Conservation (phyloP, 2,113 vertebrate genomes). For the Phalacrocorax pelagicus region DNA sequence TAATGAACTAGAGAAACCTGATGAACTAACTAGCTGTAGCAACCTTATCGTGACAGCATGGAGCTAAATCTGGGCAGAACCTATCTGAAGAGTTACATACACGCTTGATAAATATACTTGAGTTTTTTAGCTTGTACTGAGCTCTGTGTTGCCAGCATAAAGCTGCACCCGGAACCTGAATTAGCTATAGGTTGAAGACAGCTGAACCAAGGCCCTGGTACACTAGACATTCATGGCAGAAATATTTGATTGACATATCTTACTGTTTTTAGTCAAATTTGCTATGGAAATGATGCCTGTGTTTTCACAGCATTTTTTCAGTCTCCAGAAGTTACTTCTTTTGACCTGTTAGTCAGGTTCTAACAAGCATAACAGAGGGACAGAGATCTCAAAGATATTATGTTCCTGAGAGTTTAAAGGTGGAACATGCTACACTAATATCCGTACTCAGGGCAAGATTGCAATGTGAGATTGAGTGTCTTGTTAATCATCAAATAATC, state of each 20-base stretch:
- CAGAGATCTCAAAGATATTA: not conserved
- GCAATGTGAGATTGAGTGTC: not conserved
- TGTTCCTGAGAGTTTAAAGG: not conserved
- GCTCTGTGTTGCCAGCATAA: not conserved
- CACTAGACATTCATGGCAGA: not conserved
- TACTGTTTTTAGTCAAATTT: not conserved
- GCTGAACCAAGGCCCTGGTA: not conserved
- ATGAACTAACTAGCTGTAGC: not conserved
- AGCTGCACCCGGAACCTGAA: not conserved
- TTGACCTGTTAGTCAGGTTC: conserved; percentile 4
- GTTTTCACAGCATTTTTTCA: not conserved
- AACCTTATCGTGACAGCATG: not conserved
- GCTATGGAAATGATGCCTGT: not conserved
- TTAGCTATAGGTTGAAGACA: not conserved
- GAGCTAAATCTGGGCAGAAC: not conserved
- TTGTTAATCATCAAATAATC: conserved; percentile 1
- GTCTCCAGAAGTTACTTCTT: not conserved
- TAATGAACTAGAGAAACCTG: not conserved
- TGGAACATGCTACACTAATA: not conserved
- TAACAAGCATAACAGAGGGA: not conserved
- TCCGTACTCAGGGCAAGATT: not conserved
- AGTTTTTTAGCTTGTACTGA: not conserved
- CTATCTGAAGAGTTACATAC: not conserved
- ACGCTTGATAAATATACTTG: not conserved
- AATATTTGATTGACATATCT: not conserved